phyloP scores from a whole-genome alignment of 2,113 vertebrate genomes.

The Ursus arctos region DNA sequence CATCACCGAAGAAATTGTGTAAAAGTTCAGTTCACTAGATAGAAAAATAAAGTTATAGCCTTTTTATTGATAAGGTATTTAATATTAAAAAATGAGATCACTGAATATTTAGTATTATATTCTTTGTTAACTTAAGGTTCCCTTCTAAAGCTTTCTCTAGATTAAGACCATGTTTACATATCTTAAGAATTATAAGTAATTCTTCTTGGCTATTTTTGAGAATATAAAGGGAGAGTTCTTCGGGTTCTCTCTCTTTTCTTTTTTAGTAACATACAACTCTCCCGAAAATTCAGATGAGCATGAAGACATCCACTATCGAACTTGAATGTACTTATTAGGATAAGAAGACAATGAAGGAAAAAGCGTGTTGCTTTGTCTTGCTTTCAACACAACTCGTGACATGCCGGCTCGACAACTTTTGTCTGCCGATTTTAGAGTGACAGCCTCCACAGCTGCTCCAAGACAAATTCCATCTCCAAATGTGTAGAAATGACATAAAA shows the following conservation, averaged over 20 bases:
- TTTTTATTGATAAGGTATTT: not conserved
- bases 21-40: not conserved
- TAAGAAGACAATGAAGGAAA: not conserved
- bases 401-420: not conserved
- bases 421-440: not conserved
- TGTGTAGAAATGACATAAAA: slow-evolving; percentile 1
- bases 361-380: not conserved
- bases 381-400: not conserved
- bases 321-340: not conserved
- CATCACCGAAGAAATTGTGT: not conserved
- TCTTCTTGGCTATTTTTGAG: not conserved
- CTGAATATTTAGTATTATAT: not conserved
- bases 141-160: not conserved
- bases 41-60: not conserved
- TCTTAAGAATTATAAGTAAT: not conserved
- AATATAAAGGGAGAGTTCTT: not conserved
- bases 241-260: not conserved
- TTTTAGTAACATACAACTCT: not conserved
- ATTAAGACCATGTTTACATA: not conserved
- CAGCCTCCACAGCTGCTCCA: not conserved
- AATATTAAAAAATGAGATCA: not conserved
- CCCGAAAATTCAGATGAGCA: not conserved
- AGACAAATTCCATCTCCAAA: slow-evolving; percentile 1
- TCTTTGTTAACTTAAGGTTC: not conserved
- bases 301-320: not conserved